Percentiles rank a stretch among this genome's conserved stretches.
These are phyloP conservation scores for Lepidurus arcticus DNA, from an alignment of 1,140 invertebrate species.

Conservation along the genomic window DNA sequence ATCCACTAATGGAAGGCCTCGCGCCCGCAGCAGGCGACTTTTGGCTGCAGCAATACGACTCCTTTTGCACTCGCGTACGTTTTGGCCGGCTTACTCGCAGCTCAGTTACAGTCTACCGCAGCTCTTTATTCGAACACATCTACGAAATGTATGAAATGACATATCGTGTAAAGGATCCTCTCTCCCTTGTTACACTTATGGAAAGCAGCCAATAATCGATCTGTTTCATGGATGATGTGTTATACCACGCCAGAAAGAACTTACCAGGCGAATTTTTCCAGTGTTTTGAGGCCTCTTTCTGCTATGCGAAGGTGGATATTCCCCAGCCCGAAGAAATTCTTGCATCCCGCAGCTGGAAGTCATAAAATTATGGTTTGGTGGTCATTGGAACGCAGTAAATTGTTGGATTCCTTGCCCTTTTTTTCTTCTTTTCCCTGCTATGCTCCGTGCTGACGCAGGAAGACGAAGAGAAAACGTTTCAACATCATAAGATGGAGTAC, in stretches of 20 bases:
- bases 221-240: neutral
- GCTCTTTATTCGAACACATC: too few relatives aligned
- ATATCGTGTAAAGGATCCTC: neutral
- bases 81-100: too few relatives aligned
- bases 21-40: neutral
- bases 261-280: neutral
- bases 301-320: neutral
- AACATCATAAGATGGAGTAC: neutral
- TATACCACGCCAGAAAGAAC: neutral
- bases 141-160: neutral
- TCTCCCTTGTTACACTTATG: neutral
- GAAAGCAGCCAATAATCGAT: conserved; percentile 21
- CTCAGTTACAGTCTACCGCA: too few relatives aligned
- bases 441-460: conserved; percentile 8
- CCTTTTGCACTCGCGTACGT: neutral
- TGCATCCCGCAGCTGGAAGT: conserved; percentile 16
- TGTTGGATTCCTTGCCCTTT: neutral
- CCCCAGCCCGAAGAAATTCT: neutral
- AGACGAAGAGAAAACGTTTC: conserved; percentile 2
- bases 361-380: conserved; percentile 22
- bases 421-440: neutral
- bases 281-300: neutral
- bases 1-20: conserved; percentile 12
- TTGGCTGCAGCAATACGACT: conserved; percentile 7
- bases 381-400: conserved; percentile 21